phyloP scores from a whole-genome alignment of 1,140 invertebrate genomes.

The Drosophila pallidifrons region DNA sequence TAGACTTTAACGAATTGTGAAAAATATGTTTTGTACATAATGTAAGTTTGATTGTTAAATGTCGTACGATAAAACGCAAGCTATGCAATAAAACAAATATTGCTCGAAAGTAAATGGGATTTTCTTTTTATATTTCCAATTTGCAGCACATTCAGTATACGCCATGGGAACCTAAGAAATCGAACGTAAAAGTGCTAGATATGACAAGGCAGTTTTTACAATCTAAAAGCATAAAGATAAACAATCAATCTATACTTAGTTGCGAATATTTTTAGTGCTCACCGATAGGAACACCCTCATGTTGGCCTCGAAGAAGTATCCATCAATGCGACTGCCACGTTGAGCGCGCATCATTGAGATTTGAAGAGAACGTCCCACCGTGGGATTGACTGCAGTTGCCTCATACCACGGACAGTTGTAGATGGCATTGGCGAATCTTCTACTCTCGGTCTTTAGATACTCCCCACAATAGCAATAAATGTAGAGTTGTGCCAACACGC shows the following conservation, averaged over 20 bases:
- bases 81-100: conserved; percentile 77
- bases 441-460: conserved; percentile 56
- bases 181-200: conserved; percentile 54
- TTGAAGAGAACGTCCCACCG: conserved; percentile 32
- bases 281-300: conserved; percentile 62
- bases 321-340: conserved; percentile 48
- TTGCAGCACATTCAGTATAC: background rate
- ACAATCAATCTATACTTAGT: background rate
- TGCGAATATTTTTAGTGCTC: background rate
- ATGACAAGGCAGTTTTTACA: conserved; percentile 58
- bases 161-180: background rate
- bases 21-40: conserved; percentile 69
- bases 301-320: conserved; percentile 63
- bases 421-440: conserved; percentile 50
- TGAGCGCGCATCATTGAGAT: conserved; percentile 63
- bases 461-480: conserved; percentile 63
- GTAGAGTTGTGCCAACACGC: conserved; percentile 50
- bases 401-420: conserved; percentile 60
- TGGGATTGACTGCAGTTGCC: background rate
- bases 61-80: conserved; percentile 65
- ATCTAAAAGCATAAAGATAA: conserved; percentile 31
- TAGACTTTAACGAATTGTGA: conserved; percentile 64
- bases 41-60: conserved; percentile 72
- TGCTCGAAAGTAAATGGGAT: conserved; percentile 22
- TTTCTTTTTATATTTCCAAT: background rate